Conservation (phyloP, 2,113 vertebrate genomes). For the Thamnophis sirtalis region DNA sequence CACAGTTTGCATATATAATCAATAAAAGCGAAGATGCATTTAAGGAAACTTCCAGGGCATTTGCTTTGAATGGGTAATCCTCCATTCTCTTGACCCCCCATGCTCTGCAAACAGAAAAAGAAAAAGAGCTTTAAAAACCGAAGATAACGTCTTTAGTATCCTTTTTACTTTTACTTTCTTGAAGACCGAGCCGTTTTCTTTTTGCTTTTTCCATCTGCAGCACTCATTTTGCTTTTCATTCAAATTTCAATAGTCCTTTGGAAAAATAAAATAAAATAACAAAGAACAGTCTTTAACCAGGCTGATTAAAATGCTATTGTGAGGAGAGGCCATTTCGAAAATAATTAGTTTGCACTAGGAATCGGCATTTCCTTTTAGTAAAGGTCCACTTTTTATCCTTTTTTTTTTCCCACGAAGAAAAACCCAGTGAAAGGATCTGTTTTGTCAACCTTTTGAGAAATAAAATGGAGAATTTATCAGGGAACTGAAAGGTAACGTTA, state of each 20-base stretch:
- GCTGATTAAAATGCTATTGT: background rate
- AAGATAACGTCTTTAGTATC: background rate
- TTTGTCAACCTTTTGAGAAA: background rate
- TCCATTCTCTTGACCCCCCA: background rate
- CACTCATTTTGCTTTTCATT: background rate
- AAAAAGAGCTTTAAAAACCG: background rate
- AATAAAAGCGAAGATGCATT: background rate
- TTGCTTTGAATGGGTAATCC: background rate
- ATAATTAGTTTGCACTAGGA: background rate
- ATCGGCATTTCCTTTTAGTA: slow-evolving; percentile 1
- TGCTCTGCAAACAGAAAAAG: background rate
- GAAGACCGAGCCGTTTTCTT: background rate
- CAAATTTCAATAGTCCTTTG: background rate
- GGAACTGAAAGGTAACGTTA: background rate
- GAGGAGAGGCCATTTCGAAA: background rate
- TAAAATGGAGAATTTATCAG: background rate
- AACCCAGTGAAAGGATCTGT: background rate
- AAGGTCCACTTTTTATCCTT: background rate
- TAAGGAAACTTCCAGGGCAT: background rate
- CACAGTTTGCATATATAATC: background rate
- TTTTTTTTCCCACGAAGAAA: background rate
- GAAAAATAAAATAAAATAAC: background rate
- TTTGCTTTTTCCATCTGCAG: background rate
- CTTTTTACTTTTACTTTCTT: background rate
- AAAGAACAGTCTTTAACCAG: background rate